Evolutionary conservation across 2,888 invertebrate genomes (phyloP), one percentile per base, ranked within the genome.

Genomic region (Candidula unifasciata): DNA sequence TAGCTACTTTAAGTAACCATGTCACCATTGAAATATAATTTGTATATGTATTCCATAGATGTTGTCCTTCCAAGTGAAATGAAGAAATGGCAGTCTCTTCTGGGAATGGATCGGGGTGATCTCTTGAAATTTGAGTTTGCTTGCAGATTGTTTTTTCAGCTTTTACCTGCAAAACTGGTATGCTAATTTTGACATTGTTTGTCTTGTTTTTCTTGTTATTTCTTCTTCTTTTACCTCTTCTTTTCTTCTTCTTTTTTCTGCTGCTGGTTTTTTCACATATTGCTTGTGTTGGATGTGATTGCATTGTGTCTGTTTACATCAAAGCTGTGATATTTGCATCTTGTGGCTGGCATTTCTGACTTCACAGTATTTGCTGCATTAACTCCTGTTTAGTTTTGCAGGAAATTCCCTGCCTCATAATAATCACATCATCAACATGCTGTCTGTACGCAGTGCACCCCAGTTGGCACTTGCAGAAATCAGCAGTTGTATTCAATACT

Each of bases 71-170:
- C 89, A 27, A 87, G 87, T 35, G 89, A 91, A 82, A 86, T 88
- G 69, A 88, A 86, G 77, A 84, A 87, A 80, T 91, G 91, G 91
- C 89, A 89, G 83, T 85, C 87, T 80, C 85, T 90, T 10, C 86
- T 91, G 37, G 89, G 90, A 10, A 80, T 87, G 74, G 90, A 90
- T 68, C 87, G 86, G 30, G 78, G 77, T 27, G 86, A 87, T 24
- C 88, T 90, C 18, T 69, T 90, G 77, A 82, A 81, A 37, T 91
- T 91, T 89, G 90, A 91, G 71, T 88, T 89, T 57, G 88, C 89
- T 27, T 90, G 90, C 83, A 88, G 89, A 66, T 87, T 91, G 13
- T 81, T 91, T 78, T 90, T 88, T 74, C 87, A 87, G 64, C 86
- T 89, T 24, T 86, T 88, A 13, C 91, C 91, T 33, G 80, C 85